Conservation (phyloP, 1,140 invertebrate species). For the Stegodyphus mimosarum region DNA sequence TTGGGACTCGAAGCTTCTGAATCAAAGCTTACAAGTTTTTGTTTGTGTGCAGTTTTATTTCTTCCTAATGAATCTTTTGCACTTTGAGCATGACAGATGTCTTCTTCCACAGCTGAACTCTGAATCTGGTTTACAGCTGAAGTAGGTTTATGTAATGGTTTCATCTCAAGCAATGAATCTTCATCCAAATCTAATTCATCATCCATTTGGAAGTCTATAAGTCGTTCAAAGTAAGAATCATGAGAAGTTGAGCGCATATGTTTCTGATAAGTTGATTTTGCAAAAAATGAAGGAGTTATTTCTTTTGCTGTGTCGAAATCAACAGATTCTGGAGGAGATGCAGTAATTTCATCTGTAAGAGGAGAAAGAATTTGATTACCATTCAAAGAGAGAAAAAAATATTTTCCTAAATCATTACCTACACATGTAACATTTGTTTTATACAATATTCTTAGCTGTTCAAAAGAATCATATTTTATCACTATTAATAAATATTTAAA, state of each 20-base stretch:
- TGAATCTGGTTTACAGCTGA: background rate
- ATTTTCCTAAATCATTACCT: no score
- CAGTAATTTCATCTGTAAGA: conserved; percentile 23
- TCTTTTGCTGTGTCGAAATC: background rate
- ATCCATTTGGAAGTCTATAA: background rate
- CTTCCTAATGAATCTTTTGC: conserved; percentile 4
- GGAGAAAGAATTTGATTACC: conserved; percentile 20
- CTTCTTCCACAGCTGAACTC: background rate
- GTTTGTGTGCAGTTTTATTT: conserved; percentile 31
- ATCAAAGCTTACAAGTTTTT: conserved; percentile 39
- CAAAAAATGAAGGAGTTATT: background rate
- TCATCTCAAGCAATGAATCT: background rate
- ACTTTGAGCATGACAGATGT: background rate
- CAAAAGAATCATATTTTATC: no score
- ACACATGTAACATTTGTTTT: no score
- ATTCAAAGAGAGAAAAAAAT: no score
- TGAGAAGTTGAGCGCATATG: conserved; percentile 82
- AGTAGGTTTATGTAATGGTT: background rate
- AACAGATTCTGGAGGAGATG: background rate
- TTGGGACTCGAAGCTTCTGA: conserved; percentile 52
- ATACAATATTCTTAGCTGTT: no score
- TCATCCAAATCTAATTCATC: conserved; percentile 24
- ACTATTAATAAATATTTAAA: no score
- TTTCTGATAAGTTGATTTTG: conserved; percentile 9
- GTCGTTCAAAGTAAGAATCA: conserved; percentile 89